These are phyloP conservation scores for Porites rus DNA, from an alignment of 92 coral and sea anemone genomes.

Conservation along the genomic window DNA sequence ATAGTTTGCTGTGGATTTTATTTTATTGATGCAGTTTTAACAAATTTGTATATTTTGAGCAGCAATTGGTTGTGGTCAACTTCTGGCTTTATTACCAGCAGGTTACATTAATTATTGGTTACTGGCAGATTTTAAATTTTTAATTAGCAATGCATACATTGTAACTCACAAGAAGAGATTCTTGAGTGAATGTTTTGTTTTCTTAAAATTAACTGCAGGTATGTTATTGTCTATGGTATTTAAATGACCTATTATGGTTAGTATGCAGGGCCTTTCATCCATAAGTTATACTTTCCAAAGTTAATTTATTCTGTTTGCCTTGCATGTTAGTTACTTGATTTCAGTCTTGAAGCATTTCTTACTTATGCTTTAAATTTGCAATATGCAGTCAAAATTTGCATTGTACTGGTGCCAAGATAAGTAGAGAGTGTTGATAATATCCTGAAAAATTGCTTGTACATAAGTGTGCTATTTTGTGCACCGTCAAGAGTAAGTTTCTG, in stretches of 20 bases:
- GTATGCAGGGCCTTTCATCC: neutral
- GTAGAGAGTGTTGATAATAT: neutral
- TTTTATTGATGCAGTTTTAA: no score
- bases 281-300: neutral
- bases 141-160: conserved; percentile 19
- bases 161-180: conserved; percentile 5
- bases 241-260: neutral
- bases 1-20: no score
- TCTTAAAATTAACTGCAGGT: conserved; percentile 14
- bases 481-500: neutral
- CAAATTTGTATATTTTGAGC: no score
- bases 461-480: neutral
- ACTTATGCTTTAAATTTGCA: neutral
- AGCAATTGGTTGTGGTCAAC: conserved; percentile 13
- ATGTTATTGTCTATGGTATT: neutral
- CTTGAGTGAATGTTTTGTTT: conserved; percentile 1
- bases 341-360: no score
- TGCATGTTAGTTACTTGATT: no score
- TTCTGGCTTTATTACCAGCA: conserved; percentile 25
- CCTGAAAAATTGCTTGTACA: neutral
- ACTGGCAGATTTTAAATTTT: conserved; percentile 24
- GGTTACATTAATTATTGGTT: neutral
- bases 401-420: neutral
- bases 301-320: no score
- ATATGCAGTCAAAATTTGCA: neutral